Conservation (phyloP, 2,888 invertebrate species). For the Torymus texanus region DNA sequence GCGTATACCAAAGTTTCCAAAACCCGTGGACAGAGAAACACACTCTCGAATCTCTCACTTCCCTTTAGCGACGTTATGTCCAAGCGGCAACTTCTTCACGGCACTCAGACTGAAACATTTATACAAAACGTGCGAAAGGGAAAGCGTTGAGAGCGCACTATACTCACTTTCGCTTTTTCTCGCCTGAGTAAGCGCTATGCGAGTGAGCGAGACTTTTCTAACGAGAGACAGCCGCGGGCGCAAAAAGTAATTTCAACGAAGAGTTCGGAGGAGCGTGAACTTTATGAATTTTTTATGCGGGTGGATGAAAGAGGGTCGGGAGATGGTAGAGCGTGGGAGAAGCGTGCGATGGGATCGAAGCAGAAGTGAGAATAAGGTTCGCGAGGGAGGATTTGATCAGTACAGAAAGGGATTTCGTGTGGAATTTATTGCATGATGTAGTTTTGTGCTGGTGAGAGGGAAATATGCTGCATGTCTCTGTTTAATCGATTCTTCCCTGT, state of each 20-base stretch:
- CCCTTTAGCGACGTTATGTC: background rate
- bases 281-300: constrained; percentile 53
- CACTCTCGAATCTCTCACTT: background rate
- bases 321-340: background rate
- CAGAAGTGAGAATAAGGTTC: background rate
- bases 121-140: constrained; percentile 5
- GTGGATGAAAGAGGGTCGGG: background rate
- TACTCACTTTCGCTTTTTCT: constrained; percentile 40
- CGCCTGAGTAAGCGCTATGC: background rate
- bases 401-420: too few relatives aligned
- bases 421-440: too few relatives aligned
- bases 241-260: constrained; percentile 41
- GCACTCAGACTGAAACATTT: constrained; percentile 31
- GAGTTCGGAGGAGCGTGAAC: constrained; percentile 6
- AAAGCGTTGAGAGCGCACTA: background rate
- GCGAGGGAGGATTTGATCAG: too few relatives aligned
- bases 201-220: constrained; percentile 21
- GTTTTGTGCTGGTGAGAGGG: too few relatives aligned
- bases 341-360: constrained; percentile 31
- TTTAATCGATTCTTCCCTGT: too few relatives aligned
- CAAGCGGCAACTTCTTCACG: constrained; percentile 6
- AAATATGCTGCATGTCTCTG: too few relatives aligned
- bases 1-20: background rate
- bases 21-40: background rate
- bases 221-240: constrained; percentile 44